phyloP scores from a whole-genome alignment of 2,113 vertebrate species.

The Todiramphus chloris region DNA sequence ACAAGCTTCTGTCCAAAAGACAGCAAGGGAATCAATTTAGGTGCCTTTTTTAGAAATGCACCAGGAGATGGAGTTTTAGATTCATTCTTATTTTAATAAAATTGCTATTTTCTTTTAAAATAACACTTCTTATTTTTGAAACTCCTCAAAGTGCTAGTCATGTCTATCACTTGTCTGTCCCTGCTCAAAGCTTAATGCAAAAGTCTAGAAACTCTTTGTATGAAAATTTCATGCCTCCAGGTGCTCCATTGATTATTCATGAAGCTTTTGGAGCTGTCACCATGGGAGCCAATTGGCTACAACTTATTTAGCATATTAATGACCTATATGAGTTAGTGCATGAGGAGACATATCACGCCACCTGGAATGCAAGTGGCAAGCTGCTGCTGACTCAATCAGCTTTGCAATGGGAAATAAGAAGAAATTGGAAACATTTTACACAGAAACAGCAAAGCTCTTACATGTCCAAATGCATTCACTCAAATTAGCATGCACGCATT shows the following conservation, averaged over 20 bases:
- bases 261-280: constrained; percentile 73
- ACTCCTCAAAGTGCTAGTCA: constrained; percentile 38
- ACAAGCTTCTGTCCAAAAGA: neutral
- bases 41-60: neutral
- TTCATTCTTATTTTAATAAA: constrained; percentile 37
- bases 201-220: constrained; percentile 67
- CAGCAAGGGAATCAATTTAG: neutral
- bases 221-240: constrained; percentile 79
- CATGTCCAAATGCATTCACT: constrained; percentile 30
- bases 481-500: neutral
- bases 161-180: constrained; percentile 63
- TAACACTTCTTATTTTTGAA: constrained; percentile 43
- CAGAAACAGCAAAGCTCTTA: neutral
- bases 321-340: constrained; percentile 71
- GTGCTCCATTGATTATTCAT: constrained; percentile 81
- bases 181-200: constrained; percentile 56
- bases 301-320: constrained; percentile 80
- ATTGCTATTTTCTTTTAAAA: constrained; percentile 49
- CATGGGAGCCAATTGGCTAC: constrained; percentile 76
- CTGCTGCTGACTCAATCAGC: constrained; percentile 50
- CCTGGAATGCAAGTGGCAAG: constrained; percentile 68
- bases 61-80: constrained; percentile 2
- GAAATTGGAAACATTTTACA: constrained; percentile 45
- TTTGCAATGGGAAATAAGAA: constrained; percentile 55
- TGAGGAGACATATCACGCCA: constrained; percentile 60